Conservation (phyloP, 1,140 invertebrate species). For the Druon quercuslanigerum region DNA sequence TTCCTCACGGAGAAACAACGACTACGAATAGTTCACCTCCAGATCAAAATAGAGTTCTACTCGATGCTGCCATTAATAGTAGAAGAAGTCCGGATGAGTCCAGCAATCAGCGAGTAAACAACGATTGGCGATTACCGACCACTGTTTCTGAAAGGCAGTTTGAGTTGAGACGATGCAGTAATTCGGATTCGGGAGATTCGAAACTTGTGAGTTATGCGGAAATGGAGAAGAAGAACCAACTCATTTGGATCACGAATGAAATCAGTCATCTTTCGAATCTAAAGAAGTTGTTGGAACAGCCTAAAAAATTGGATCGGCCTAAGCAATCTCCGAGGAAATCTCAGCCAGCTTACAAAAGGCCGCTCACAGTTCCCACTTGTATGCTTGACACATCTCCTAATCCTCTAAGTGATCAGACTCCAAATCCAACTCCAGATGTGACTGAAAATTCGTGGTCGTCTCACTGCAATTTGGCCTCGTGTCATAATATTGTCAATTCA, state of each 20-base stretch:
- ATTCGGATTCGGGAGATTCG: constrained; percentile 61
- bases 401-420: constrained; percentile 34
- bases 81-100: constrained; percentile 49
- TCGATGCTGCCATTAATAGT: constrained; percentile 57
- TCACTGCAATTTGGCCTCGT: constrained; percentile 66
- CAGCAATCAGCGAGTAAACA: constrained; percentile 50
- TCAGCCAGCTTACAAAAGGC: constrained; percentile 49
- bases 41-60: constrained; percentile 59
- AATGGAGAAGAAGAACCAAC: constrained; percentile 75
- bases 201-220: constrained; percentile 70
- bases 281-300: constrained; percentile 71
- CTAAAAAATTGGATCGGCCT: constrained; percentile 57
- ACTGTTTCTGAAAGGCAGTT: constrained; percentile 65
- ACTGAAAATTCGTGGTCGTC: constrained; percentile 66
- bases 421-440: constrained; percentile 27
- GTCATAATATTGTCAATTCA: constrained; percentile 37
- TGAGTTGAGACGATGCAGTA: constrained; percentile 56
- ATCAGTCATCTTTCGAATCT: constrained; percentile 75
- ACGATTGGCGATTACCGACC: constrained; percentile 65
- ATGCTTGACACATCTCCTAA: constrained; percentile 35
- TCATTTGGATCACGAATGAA: constrained; percentile 76
- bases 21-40: constrained; percentile 56
- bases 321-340: constrained; percentile 58
- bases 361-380: constrained; percentile 20
- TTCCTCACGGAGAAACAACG: constrained; percentile 50